Percentiles rank a stretch among this genome's conserved stretches.
Conservation (phyloP, 1,140 invertebrate species). For the Drosophila pseudoobscura region DNA sequence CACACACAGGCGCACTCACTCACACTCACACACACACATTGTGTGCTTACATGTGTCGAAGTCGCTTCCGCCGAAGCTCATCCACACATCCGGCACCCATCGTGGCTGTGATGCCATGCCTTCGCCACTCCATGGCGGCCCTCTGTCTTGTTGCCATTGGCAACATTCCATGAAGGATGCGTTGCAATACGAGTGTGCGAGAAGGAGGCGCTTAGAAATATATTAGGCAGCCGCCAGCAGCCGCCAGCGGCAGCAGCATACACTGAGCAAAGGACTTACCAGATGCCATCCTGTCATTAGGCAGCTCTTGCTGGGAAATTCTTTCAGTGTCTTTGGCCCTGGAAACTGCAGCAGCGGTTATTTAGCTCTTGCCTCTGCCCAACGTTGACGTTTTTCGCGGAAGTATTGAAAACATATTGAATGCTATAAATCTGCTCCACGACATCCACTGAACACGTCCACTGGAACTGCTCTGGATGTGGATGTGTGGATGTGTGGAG, state of each 20-base stretch:
- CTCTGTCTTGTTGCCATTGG: slow-evolving; percentile 55
- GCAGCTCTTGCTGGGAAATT: not conserved
- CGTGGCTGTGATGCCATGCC: too few relatives aligned
- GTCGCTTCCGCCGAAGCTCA: slow-evolving; percentile 62
- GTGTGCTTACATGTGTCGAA: slow-evolving; percentile 68
- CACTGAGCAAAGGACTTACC: slow-evolving; percentile 5
- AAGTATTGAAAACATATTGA: slow-evolving; percentile 65
- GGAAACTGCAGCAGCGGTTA: too few relatives aligned
- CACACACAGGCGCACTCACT: not conserved
- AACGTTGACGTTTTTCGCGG: slow-evolving; percentile 52
- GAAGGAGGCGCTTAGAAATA: slow-evolving; percentile 57
- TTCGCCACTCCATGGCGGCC: slow-evolving; percentile 5
- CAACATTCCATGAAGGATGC: slow-evolving; percentile 62
- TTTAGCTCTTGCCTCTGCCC: slow-evolving; percentile 3
- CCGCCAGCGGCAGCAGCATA: not conserved
- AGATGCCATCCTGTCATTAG: too few relatives aligned
- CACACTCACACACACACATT: slow-evolving; percentile 13
- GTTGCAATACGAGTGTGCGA: slow-evolving; percentile 34
- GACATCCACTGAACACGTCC: slow-evolving; percentile 4
- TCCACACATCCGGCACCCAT: slow-evolving; percentile 59
- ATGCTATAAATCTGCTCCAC: slow-evolving; percentile 53
- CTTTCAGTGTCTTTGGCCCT: not conserved
- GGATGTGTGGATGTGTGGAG: not conserved
- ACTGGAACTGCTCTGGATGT: not conserved
- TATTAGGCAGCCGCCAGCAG: slow-evolving; percentile 28